Percentiles rank a stretch among this genome's conserved stretches.
These are phyloP conservation scores for Tetramorium parvispinum DNA, from an alignment of 1,140 invertebrate genomes.

Conservation along the genomic window DNA sequence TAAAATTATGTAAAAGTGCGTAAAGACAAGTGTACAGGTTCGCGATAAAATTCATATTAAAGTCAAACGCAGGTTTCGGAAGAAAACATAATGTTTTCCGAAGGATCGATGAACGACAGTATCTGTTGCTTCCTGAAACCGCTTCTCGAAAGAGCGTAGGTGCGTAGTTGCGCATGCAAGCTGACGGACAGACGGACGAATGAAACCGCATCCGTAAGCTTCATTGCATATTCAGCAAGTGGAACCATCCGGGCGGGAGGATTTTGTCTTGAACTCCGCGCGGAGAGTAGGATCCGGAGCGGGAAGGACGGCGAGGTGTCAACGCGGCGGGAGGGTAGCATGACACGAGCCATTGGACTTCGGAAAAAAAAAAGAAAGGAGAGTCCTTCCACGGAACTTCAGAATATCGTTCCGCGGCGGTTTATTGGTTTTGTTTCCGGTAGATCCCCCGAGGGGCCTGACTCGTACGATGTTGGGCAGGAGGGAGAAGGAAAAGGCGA, in stretches of 20 bases:
- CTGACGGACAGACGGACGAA: conserved; percentile 73
- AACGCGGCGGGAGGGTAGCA: conserved; percentile 61
- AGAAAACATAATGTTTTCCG: conserved; percentile 24
- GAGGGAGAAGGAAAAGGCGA: background rate
- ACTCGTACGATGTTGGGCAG: background rate
- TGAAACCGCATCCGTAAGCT: conserved; percentile 73
- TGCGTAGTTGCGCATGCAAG: conserved; percentile 43
- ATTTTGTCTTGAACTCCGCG: conserved; percentile 78
- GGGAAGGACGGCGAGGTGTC: conserved; percentile 10
- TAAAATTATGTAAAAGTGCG: conserved; percentile 43
- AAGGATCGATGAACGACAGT: conserved; percentile 39
- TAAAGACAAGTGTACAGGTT: background rate
- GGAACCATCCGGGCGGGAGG: conserved; percentile 65
- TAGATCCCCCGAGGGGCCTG: conserved; percentile 31
- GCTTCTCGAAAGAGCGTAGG: background rate
- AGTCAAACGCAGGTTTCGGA: background rate
- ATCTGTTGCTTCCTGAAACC: conserved; percentile 49
- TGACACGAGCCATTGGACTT: conserved; percentile 72
- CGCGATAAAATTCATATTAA: background rate
- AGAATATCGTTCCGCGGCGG: conserved; percentile 71
- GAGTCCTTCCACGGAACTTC: conserved; percentile 70
- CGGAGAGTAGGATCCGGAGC: background rate
- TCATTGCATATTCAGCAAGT: conserved; percentile 84
- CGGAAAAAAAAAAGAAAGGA: conserved; percentile 13
- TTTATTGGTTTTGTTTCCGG: conserved; percentile 82